Evolutionary conservation across 2,888 invertebrate genomes (phyloP).

Genomic region (Hirtodrosophila trivittata): DNA sequence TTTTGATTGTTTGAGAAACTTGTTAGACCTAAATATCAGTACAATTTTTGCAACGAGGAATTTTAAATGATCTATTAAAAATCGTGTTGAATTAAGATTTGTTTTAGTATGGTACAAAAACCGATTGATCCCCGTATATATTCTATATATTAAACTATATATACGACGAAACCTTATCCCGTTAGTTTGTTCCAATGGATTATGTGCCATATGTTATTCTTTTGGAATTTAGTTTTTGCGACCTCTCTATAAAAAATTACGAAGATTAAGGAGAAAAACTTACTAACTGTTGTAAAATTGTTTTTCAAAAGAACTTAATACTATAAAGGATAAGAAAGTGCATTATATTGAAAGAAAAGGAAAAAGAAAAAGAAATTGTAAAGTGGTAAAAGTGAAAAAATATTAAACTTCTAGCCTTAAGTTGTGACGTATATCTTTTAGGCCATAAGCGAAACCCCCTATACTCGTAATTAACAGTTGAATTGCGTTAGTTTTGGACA

Average conservation of each 20-base stretch:
- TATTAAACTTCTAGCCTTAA: constrained; percentile 54
- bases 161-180: constrained; percentile 5
- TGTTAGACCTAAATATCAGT: constrained; percentile 65
- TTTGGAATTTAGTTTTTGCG: constrained; percentile 20
- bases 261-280: no score
- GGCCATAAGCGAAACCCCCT: constrained; percentile 59
- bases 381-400: constrained; percentile 33
- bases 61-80: constrained; percentile 51
- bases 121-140: no score
- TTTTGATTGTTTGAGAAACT: constrained; percentile 21
- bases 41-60: constrained; percentile 79
- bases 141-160: constrained; percentile 16
- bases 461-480: no score
- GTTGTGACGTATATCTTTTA: constrained; percentile 70
- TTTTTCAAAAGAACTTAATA: constrained; percentile 42
- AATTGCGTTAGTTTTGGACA: no score
- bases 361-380: constrained; percentile 18
- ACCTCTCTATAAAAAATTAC: constrained; percentile 13
- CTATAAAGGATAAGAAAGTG: constrained; percentile 68
- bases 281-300: constrained; percentile 52
- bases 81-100: constrained; percentile 27
- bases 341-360: constrained; percentile 63
- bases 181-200: constrained; percentile 14
- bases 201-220: constrained; percentile 8
- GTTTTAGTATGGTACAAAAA: constrained; percentile 20